These are phyloP conservation scores for Petrosia ficiformis DNA, from an alignment of 37 sponge, comb jelly and placozoan genomes.

Conservation along the genomic window DNA sequence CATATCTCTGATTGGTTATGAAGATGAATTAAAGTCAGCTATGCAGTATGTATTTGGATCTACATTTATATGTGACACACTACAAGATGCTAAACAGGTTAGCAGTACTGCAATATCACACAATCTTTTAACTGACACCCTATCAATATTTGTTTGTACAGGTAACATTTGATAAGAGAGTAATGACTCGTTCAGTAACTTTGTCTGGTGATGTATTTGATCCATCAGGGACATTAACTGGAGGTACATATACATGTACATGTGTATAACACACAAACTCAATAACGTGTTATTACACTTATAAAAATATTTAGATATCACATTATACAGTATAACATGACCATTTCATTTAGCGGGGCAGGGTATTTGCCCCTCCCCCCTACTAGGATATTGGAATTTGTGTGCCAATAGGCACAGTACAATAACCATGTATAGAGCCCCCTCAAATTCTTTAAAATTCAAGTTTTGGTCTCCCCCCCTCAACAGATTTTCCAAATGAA, in stretches of 20 bases:
- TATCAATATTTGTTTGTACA: slow-evolving; percentile 9
- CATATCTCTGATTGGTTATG: slow-evolving; percentile 77
- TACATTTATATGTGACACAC: slow-evolving; percentile 79
- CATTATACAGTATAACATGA: no score
- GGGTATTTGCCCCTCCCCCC: no score
- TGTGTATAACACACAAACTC: neutral
- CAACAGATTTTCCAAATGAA: no score
- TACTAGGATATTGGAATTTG: no score
- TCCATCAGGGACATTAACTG: slow-evolving; percentile 89
- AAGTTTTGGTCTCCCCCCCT: no score
- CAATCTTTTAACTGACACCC: no score
- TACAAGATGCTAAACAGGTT: slow-evolving; percentile 85
- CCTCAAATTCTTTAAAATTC: no score
- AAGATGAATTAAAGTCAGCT: slow-evolving; percentile 75
- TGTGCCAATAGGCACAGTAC: no score
- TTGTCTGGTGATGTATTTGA: slow-evolving; percentile 91
- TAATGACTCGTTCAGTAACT: slow-evolving; percentile 72
- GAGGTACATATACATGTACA: slow-evolving; percentile 49
- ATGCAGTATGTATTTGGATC: slow-evolving; percentile 94
- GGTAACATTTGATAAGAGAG: slow-evolving; percentile 87
- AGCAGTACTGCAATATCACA: no score
- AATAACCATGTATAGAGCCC: no score
- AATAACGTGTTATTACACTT: no score
- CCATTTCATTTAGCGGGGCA: neutral
- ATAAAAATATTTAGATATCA: neutral